Evolutionary conservation across 1,140 invertebrate genomes (phyloP), one percentile per base, ranked within the genome.

Genomic region (Goniozus legneri): DNA sequence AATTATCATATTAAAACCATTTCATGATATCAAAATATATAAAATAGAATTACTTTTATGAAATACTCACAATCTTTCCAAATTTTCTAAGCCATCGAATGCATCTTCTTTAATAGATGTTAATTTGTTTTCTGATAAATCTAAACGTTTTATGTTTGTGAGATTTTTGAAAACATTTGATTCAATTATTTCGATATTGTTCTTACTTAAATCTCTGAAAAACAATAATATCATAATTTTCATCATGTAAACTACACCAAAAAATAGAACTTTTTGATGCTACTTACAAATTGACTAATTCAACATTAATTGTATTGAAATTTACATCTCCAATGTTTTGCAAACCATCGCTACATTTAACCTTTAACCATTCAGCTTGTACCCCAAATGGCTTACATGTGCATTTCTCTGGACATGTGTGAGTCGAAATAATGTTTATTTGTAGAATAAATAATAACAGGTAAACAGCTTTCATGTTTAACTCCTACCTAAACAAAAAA

Each of bases 121-220:
- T 31, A 88, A 81, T 49, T 80, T 78, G 66, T 88, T 88, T 37
- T 71, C 67, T 0, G 85, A 86, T 31, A 87, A 69, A 68, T 87
- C 84, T 38, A 89, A 68, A 41, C 81, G 77, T 65, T 82, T 81
- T 3, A 89, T 70, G 48, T 83, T 80, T 19, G 83, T 85, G 51
- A 87, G 78, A 63, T 86, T 84, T 50, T 76, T 77, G 55, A 89
- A 94, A 38, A 84, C 82, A 64, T 86, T 81, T 10, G 81, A 77
- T 65, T 86, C 81, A 47, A 94, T 82, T n/a, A 77, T 64, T 8
- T 76, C 77, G 65, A 95, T 87, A 44, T 83, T 79, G 71, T 94
- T 95, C 65, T 82, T 81, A 55, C 85, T 88, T 22, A 93, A 71
- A 68, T 88, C 84, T 56, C 85, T 88, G 67, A 78, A 56, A 36